Conservation (phyloP, 1,140 invertebrate genomes). For the Papilio machaon region DNA sequence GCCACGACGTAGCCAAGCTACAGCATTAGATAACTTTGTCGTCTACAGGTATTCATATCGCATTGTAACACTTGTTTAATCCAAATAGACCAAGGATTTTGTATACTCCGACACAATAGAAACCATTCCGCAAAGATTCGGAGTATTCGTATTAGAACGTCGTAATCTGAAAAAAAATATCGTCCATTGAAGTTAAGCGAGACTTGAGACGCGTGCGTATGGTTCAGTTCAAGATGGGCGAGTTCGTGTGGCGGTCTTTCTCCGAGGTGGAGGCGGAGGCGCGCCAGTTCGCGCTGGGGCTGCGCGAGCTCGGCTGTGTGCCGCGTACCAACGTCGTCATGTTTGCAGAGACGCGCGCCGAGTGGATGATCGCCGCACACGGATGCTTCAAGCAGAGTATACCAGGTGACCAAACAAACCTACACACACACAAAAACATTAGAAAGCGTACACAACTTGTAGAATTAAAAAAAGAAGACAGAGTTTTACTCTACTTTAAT, state of each 20-base stretch:
- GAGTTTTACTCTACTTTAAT: not conserved
- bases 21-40: too few species aligned
- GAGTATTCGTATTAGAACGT: not conserved
- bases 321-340: constrained; percentile 91
- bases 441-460: not conserved
- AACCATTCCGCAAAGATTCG: not conserved
- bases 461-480: too few species aligned
- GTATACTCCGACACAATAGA: too few species aligned
- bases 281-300: constrained; percentile 89
- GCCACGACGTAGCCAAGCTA: not conserved
- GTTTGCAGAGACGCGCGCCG: constrained; percentile 97
- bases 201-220: not conserved
- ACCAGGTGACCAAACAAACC: constrained; percentile 83
- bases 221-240: constrained; percentile 92
- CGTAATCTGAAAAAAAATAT: not conserved
- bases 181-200: too few species aligned
- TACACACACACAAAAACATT: not conserved
- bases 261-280: constrained; percentile 90
- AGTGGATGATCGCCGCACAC: constrained; percentile 98
- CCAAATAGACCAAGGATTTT: too few species aligned
- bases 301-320: constrained; percentile 86
- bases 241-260: constrained; percentile 96
- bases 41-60: too few species aligned
- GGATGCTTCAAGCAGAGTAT: constrained; percentile 97
- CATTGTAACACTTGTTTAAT: too few species aligned